phyloP scores from a whole-genome alignment of 1,140 invertebrate genomes.

The Drosophila punjabiensis region DNA sequence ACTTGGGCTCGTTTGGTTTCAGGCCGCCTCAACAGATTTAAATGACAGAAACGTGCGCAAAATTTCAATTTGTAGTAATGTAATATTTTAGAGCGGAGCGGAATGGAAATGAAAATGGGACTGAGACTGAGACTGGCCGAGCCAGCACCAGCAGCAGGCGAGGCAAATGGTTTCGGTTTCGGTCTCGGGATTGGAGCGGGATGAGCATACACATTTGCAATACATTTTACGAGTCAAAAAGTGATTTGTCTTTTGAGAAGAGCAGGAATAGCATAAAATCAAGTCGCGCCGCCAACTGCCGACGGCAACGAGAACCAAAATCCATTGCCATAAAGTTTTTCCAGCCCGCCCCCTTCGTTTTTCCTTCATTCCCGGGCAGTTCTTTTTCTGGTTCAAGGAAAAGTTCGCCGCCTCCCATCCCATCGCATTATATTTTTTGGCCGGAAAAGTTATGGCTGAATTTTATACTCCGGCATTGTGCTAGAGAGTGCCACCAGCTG shows the following conservation, averaged over 20 bases:
- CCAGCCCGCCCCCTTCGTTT: neutral
- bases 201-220: constrained; percentile 65
- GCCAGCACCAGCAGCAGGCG: neutral
- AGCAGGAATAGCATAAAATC: constrained; percentile 40
- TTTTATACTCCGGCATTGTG: constrained; percentile 42
- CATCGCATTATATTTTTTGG: constrained; percentile 19
- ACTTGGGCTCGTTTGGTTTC: constrained; percentile 56
- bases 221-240: constrained; percentile 77
- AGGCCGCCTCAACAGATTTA: constrained; percentile 75
- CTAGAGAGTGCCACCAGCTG: constrained; percentile 19
- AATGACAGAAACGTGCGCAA: constrained; percentile 80
- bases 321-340: constrained; percentile 62
- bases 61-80: constrained; percentile 79
- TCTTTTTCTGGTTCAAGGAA: constrained; percentile 23
- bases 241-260: constrained; percentile 58
- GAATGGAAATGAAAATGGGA: constrained; percentile 22
- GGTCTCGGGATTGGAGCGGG: constrained; percentile 1
- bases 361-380: neutral
- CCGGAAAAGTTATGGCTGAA: constrained; percentile 56
- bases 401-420: constrained; percentile 26
- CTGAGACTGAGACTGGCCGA: neutral
- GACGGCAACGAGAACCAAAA: constrained; percentile 35
- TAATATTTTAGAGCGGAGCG: constrained; percentile 65
- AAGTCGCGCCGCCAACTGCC: constrained; percentile 54
- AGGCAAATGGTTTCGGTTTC: constrained; percentile 22